Base-by-base conservation (phyloP, 2,113 vertebrate species). In the Dunckerocampus dactyliophorus region DNA sequence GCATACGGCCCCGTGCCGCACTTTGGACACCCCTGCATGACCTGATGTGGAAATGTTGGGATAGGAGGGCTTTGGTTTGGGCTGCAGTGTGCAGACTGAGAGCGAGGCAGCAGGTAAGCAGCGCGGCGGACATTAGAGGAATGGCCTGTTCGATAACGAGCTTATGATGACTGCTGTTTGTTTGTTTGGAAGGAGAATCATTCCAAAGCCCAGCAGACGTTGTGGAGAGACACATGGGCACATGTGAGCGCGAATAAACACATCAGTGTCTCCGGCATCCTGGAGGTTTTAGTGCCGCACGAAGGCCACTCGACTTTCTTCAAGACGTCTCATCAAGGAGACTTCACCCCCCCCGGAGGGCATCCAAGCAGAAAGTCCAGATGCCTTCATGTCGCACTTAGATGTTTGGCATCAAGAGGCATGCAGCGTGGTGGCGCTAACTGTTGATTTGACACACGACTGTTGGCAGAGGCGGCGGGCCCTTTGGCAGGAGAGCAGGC, bases 401-500 rank as follows among this genome's bases (percentile, higher is more conserved):
- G 22, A 39, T 7, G 53, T 70, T 45, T 45, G 46, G 47, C 51
- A 66, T 70, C 62, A 72, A 75, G 71, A 57, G 69, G 62, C 54
- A 28, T 28, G 24, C 24, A 62, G 55, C 21, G 39, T 0, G 48
- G 22, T 19, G 51, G 49, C 13, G 62, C 39, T 74, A 65, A 64
- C 62, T 62, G 72, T 21, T 47, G 55, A 28, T 63, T 69, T 61
- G 77, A 71, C 67, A 34, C 55, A 53, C 50, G 58, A 60, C 64
- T 55, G 61, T 22, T 85, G 79, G 76, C 70, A 72, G 70, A 62
- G 63, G 28, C 11, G 63, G 50, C 28, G 79, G 34, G 59, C 39
- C 69, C 50, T 77, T 75, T 34, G 79, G 77, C 75, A 68, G 56
- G 53, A 75, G 31, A 55, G 70, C 47, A 63, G 66, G 66, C 65